phyloP scores from a whole-genome alignment of 2,888 invertebrate species.

The Agrochola lychnidis region DNA sequence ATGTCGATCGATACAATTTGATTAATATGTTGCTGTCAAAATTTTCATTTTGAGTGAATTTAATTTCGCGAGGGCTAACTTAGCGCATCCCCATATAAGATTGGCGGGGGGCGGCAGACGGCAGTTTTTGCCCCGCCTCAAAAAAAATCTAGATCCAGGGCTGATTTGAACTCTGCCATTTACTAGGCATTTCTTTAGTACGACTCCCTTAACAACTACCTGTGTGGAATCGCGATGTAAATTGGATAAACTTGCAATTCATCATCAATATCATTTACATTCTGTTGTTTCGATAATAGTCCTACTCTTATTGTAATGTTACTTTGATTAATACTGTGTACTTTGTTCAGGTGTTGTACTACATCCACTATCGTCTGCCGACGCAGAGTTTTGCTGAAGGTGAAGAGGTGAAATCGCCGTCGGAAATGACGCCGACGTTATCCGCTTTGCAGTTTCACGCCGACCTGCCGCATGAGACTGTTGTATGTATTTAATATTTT shows the following conservation, averaged over 20 bases:
- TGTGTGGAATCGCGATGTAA: background rate
- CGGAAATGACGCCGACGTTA: slow-evolving; percentile 92
- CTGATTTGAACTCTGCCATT: background rate
- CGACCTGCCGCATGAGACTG: slow-evolving; percentile 96
- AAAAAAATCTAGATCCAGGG: no score
- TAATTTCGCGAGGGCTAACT: no score
- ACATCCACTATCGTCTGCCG: slow-evolving; percentile 94
- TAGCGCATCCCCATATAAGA: no score
- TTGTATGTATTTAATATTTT: slow-evolving; percentile 58
- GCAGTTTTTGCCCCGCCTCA: no score
- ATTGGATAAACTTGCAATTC: background rate
- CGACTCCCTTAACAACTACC: background rate
- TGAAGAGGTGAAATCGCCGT: slow-evolving; percentile 89
- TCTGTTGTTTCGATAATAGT: background rate
- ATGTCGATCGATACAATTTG: no score
- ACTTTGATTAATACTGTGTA: background rate
- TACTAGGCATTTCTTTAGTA: background rate
- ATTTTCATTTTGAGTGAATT: no score
- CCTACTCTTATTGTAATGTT: background rate
- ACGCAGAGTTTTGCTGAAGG: slow-evolving; percentile 93
- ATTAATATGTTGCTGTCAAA: no score
- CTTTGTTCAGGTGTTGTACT: slow-evolving; percentile 92
- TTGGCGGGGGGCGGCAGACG: no score
- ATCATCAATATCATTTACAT: background rate
- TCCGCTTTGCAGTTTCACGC: slow-evolving; percentile 97